These are phyloP conservation scores for Uropsilus gracilis DNA, from an alignment of 2,113 vertebrate species.

Conservation along the genomic window DNA sequence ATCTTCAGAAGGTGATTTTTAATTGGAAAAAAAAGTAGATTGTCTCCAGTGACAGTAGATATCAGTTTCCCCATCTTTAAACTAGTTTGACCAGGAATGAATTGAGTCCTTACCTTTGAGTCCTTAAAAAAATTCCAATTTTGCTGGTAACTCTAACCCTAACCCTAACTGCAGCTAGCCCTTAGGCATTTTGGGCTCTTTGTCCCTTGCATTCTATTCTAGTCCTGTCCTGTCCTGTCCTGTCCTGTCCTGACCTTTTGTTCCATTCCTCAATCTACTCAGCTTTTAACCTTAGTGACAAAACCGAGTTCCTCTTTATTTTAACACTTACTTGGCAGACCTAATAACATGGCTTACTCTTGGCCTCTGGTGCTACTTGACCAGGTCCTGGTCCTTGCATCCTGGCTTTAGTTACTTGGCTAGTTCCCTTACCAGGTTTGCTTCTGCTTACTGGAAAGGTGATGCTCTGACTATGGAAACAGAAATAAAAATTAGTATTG, in stretches of 20 bases:
- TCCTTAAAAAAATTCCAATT: background rate
- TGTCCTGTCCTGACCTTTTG: background rate
- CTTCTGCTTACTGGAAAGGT: background rate
- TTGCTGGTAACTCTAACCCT: background rate
- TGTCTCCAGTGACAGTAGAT: background rate
- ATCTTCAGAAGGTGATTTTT: no score
- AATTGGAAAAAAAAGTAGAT: background rate
- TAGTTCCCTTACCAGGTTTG: background rate
- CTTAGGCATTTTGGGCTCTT: background rate
- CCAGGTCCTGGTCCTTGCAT: background rate
- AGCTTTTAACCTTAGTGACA: conserved; percentile 3
- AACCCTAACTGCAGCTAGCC: background rate
- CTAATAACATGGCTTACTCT: background rate
- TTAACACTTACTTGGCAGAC: background rate
- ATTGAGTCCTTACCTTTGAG: background rate
- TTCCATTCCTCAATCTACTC: background rate
- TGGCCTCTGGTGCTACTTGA: background rate
- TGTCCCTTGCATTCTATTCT: background rate
- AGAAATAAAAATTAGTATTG: background rate
- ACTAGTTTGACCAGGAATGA: background rate
- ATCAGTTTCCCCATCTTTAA: background rate
- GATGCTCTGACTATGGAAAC: background rate
- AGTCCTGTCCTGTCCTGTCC: background rate
- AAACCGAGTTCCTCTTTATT: background rate
- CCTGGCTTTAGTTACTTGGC: background rate